Evolutionary conservation across 2,888 invertebrate species (phyloP), one percentile per base, ranked within the genome.

Genomic region (Heliconius charithonia): DNA sequence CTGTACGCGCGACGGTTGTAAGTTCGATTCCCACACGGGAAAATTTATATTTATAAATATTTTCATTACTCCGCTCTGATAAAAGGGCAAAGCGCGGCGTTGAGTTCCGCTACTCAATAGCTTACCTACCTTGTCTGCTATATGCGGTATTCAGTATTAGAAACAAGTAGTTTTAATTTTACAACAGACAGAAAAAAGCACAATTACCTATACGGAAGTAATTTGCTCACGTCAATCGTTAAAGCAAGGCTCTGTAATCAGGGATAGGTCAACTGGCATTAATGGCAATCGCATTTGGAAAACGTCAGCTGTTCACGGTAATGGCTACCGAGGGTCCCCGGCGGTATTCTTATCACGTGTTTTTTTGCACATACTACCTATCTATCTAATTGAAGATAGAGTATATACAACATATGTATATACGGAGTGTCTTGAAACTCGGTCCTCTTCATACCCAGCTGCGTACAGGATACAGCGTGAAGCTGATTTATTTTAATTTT

Each of bases 221-320:
- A 89, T 88, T 89, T 88, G 85, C 85, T 83, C 85, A 86, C 84
- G 85, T 86, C 84, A 82, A 56, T 75, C 66, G 65, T 75, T 75
- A 75, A 45, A 75, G 75, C 66, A 67, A 80, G 76, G 72, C 78
- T 83, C 82, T 86, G 85, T 87, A 89, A 89, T 89, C 86, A 86
- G 82, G 80, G 79, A 83, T 81, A 82, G 81, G 78, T 76, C 78
- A 74, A 77, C 79, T 83, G 82, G 81, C 82, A 84, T 85, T 83
- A 83, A 79, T 78, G 79, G 75, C 77, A 81, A 87, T 87, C 80
- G 83, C 82, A 82, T 82, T 85, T 84, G 84, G 86, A 85, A 80
- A 85, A 80, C 85, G 83, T 85, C 88, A 88, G 86, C 84, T 89
- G 86, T 82, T 70, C 63, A 63, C 75, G 75, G 63, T 74, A 74